phyloP scores from a whole-genome alignment of 1,140 invertebrate species.

The Nasonia giraulti region DNA sequence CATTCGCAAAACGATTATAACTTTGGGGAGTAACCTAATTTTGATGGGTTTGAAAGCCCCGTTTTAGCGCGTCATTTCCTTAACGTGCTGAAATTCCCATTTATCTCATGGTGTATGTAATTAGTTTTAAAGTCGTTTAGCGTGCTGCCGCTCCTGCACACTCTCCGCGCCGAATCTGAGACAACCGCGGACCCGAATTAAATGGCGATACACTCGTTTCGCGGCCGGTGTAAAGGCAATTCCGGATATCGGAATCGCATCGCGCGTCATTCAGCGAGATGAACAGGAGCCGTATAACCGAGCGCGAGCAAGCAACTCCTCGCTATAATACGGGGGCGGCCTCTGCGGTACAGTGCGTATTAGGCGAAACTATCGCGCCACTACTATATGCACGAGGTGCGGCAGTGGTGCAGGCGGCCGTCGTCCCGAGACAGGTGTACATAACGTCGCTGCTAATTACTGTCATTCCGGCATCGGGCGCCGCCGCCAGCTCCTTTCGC shows the following conservation, averaged over 20 bases:
- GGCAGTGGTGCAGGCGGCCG: background rate
- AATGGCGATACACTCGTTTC: no score
- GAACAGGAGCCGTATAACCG: background rate
- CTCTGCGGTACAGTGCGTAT: conserved; percentile 3
- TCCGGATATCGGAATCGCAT: no score
- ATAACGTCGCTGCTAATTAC: conserved; percentile 52
- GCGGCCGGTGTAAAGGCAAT: no score
- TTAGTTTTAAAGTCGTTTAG: conserved; percentile 19
- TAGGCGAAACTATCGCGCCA: conserved; percentile 20
- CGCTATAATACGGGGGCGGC: background rate
- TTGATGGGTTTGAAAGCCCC: conserved; percentile 18
- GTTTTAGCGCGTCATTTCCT: conserved; percentile 18
- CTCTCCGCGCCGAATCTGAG: no score
- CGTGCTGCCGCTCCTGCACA: background rate
- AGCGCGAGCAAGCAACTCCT: no score
- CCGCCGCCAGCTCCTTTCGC: background rate
- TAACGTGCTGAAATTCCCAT: conserved; percentile 21
- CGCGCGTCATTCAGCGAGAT: no score
- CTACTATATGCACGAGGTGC: background rate
- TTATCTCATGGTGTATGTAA: background rate
- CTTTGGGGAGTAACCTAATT: conserved; percentile 22
- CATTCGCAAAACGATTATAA: conserved; percentile 42
- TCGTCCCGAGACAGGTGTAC: conserved; percentile 45
- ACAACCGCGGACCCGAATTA: no score
- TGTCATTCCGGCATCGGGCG: conserved; percentile 38